Percentiles rank a stretch among this genome's conserved stretches.
phyloP scores from a whole-genome alignment of 2,113 vertebrate species.

The Atrichornis clamosus region DNA sequence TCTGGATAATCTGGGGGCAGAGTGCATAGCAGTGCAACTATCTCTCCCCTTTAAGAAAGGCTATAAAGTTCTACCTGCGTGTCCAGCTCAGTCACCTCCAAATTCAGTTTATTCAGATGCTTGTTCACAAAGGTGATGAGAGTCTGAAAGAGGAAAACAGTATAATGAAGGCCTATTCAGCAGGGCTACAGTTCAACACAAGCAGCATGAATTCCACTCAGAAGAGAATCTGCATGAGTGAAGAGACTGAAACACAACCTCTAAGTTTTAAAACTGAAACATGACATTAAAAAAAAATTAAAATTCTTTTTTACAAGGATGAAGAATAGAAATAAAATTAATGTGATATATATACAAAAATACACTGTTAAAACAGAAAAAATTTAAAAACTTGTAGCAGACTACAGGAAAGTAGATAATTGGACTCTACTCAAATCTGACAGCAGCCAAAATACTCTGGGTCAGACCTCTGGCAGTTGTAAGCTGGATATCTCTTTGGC shows the following conservation, averaged over 20 bases:
- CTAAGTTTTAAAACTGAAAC: background rate
- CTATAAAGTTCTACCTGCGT: constrained; percentile 84
- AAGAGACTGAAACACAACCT: background rate
- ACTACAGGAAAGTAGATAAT: background rate
- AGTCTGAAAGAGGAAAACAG: constrained; percentile 77
- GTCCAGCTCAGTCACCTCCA: constrained; percentile 97
- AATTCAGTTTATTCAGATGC: constrained; percentile 96
- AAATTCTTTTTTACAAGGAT: background rate
- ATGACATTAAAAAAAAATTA: background rate
- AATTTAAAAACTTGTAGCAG: background rate
- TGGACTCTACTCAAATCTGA: background rate
- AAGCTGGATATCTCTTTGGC: background rate
- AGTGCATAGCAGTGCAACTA: background rate
- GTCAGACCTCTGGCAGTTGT: background rate
- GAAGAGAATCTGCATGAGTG: background rate
- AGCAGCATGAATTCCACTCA: background rate
- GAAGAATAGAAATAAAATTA: background rate
- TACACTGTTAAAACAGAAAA: background rate
- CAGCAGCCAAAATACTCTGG: background rate
- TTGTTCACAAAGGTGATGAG: constrained; percentile 99
- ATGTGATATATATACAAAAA: background rate
- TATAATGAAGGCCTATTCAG: background rate
- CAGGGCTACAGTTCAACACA: background rate
- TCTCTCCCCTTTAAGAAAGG: background rate
- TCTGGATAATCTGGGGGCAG: background rate